These are phyloP conservation scores for Heliconius himera DNA, from an alignment of 1,140 invertebrate species.

Conservation along the genomic window DNA sequence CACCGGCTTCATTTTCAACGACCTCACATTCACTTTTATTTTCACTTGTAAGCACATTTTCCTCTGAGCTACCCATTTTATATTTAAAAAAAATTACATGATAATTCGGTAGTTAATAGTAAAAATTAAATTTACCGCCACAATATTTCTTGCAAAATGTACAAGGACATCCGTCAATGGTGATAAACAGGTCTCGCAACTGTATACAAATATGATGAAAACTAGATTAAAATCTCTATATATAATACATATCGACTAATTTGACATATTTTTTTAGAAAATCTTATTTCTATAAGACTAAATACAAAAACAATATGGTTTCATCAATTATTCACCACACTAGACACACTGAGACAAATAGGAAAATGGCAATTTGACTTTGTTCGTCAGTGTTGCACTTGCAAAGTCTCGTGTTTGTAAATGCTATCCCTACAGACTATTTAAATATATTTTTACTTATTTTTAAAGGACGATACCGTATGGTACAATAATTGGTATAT, in stretches of 20 bases:
- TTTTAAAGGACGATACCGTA: neutral
- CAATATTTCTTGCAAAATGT: slow-evolving; percentile 71
- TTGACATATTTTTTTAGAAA: neutral
- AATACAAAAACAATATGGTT: slow-evolving; percentile 44
- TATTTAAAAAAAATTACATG: slow-evolving; percentile 39
- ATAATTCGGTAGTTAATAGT: slow-evolving; percentile 43
- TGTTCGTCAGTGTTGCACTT: slow-evolving; percentile 38
- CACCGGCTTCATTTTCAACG: slow-evolving; percentile 54
- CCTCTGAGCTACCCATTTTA: slow-evolving; percentile 70
- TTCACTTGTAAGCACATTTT: slow-evolving; percentile 86
- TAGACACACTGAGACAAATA: slow-evolving; percentile 48
- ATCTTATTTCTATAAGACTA: slow-evolving; percentile 21
- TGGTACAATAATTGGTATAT: neutral
- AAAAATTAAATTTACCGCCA: slow-evolving; percentile 79
- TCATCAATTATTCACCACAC: slow-evolving; percentile 43
- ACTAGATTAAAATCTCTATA: slow-evolving; percentile 22
- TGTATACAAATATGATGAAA: slow-evolving; percentile 28
- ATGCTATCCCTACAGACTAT: neutral
- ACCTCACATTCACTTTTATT: slow-evolving; percentile 88
- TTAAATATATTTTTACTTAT: neutral
- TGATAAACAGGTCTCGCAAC: slow-evolving; percentile 73
- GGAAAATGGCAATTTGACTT: slow-evolving; percentile 64
- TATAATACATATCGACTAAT: slow-evolving; percentile 21
- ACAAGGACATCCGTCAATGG: slow-evolving; percentile 78
- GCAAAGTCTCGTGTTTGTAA: slow-evolving; percentile 18